Base-by-base conservation (phyloP, 2,797 vertebrate genomes). In the Cynopterus sphinx region DNA sequence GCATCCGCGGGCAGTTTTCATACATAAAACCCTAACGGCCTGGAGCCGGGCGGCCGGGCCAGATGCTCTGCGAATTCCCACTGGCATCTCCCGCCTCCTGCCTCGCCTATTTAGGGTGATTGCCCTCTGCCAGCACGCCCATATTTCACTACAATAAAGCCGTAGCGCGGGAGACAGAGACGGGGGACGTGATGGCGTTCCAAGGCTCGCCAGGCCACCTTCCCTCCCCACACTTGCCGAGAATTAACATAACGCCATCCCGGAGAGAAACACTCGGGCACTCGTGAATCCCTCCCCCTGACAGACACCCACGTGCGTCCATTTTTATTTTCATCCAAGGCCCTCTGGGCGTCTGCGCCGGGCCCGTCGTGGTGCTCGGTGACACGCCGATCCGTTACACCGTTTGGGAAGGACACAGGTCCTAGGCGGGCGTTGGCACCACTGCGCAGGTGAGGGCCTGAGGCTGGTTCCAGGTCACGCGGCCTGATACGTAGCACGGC, bases 1-100 rank as follows among this genome's bases (percentile, higher is more conserved):
- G 99, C 99, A 99, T 99, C 98, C 98, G 98, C 97, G 94, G 98
- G 98, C 98, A 95, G 98, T 98, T 98, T 98, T 98, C 98, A 99
- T 98, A 98, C 98, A 98, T 98, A 98, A 98, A 98, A 98, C 98
- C 95, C 94, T 96, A 97, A 97, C 74, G 95, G 98, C 97, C 97
- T 83, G 97, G 97, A 97, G 97, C 98, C 87, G 97, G 98, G 98
- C 36, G 93, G 97, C 95, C 79, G 24, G 74, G 98, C 96, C 94
- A 91, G 97, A 98, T 57, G 92, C 97, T 96, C 98, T 90, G 96
- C 94, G 98, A 98, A 98, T 96, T 95, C 82, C 93, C 41, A 63
- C 96, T 95, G 98, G 97, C 97, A 97, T 97, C 97, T 97, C 97
- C 79, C 63, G 95, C 97, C 97, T 98, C 98, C 98, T 93, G 90